Base-by-base conservation (phyloP, 1,140 invertebrate species). In the Araneus ventricosus region DNA sequence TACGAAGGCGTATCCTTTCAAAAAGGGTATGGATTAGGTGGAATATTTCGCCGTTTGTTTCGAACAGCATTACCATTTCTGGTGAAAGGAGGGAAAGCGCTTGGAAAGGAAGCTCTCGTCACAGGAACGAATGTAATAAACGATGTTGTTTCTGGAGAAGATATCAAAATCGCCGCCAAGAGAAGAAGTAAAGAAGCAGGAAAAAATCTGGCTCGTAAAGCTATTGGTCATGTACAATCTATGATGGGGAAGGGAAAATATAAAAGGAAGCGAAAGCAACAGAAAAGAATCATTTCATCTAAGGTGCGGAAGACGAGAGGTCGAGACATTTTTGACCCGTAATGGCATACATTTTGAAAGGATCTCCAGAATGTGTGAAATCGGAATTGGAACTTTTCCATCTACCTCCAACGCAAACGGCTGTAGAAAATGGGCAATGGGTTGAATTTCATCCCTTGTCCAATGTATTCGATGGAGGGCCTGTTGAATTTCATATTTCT, bases 181-280 rank as follows among this genome's bases (percentile, higher is more conserved):
- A 41, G 3, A 67, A 4, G 45, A 17, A 34, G 27, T 2, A 75
- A 75, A 75, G 63, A 79, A n/a, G n/a, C n/a, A n/a, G n/a, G n/a
- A n/a, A n/a, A n/a, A n/a, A n/a, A n/a, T n/a, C n/a, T 90, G 34
- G 27, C 0, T 34, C 0, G 24, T 20, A 87, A 87, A 61, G 37
- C 37, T 41, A 39, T 57, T 3, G n/a, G n/a, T 8, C 24, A 30
- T 6, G 24, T 52, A 4, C 20, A 88, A 61, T 39, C 27, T 10
- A 88, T 88, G 59, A 45, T 67, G 5, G 57, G 85, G 2, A 30
- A 14, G 22, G 82, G 82, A 20, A 61, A 4, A 39, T 52, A 52
- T 85, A 52, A 85, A 85, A 88, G 34, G 24, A 88, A 67, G 37
- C 14, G 85, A n/a, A 63, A 87, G 10, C 14, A 7, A 22, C 45